phyloP scores from a whole-genome alignment of 2,888 invertebrate species.

The Amblyjoppa proteus region DNA sequence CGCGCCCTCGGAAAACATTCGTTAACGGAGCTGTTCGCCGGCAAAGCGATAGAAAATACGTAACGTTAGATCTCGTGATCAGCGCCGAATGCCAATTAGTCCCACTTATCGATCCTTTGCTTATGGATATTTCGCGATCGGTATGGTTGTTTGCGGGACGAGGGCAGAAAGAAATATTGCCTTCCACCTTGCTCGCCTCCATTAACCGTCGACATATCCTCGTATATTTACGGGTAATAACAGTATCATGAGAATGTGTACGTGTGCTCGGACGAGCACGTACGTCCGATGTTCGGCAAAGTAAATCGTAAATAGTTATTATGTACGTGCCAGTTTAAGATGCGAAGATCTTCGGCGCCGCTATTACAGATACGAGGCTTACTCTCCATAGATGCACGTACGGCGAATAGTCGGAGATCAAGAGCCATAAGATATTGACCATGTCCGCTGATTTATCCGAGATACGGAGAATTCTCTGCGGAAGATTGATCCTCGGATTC shows the following conservation, averaged over 20 bases:
- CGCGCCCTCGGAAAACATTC: background rate
- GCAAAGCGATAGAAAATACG: background rate
- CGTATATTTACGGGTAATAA: constrained; percentile 53
- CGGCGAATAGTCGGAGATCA: background rate
- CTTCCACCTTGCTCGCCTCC: background rate
- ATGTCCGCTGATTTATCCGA: background rate
- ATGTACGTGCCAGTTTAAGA: constrained; percentile 14
- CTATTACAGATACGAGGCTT: constrained; percentile 13
- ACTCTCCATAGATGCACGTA: background rate
- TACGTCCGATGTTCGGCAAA: constrained; percentile 13
- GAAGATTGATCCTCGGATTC: background rate
- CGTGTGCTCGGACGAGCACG: background rate
- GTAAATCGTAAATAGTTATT: constrained; percentile 49
- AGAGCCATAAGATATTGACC: background rate
- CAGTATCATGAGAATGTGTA: constrained; percentile 4
- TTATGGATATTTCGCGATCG: background rate
- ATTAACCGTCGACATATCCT: constrained; percentile 37
- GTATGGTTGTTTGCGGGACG: background rate
- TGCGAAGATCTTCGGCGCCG: constrained; percentile 22
- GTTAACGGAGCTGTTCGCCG: background rate
- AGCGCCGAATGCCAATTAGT: constrained; percentile 35
- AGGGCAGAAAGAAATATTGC: background rate
- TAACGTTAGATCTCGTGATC: constrained; percentile 27
- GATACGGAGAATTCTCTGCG: background rate
- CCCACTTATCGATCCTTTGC: constrained; percentile 20